Base-by-base conservation (phyloP, 1,140 invertebrate genomes). In the Brachionus koreanus region DNA sequence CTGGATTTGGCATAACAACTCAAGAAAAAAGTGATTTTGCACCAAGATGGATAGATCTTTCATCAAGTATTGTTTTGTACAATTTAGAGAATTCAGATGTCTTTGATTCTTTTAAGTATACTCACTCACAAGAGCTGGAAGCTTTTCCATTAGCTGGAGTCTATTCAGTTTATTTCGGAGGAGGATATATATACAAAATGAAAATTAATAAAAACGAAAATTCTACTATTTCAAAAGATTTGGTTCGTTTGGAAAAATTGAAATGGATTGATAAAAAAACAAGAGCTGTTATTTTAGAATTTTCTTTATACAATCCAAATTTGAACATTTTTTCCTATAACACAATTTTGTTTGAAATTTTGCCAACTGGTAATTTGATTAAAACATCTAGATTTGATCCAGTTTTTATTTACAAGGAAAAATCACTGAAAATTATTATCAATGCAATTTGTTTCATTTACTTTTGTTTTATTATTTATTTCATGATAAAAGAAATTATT, bases 101-200 rank as follows among this genome's bases (percentile, higher is more conserved):
- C 0, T n/a, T 33, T 29, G 29, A 52, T 13, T 37, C 16, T 16
- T 79, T 79, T 23, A 13, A 12, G n/a, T 79, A 79, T 39, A 57
- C 23, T n/a, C 12, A 19, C 10, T 84, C 89, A 1, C 83, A 82
- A 19, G 86, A 86, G 33, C 84, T 91, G 1, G 85, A 89, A 69
- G 88, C 89, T 6, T 87, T 87, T 43, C 89, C 90, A 0, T 89
- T 88, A 84, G 86, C 85, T 84, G 90, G 90, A 6, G 85, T 86
- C n/a, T 84, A 89, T 65, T 87, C 85, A 49, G 82, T 89, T 4
- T 91, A 91, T 84, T 84, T 86, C 33, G 91, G 91, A 0, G 91
- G 91, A 33, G 91, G 91, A 0, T 91, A 91, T 84, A 85, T 91
- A 9, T 85, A 90, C 0, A 84, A 86, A n/a, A 83, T 91, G 5